Conservation (phyloP, 2,113 vertebrate genomes). For the Crotalus horridus region DNA sequence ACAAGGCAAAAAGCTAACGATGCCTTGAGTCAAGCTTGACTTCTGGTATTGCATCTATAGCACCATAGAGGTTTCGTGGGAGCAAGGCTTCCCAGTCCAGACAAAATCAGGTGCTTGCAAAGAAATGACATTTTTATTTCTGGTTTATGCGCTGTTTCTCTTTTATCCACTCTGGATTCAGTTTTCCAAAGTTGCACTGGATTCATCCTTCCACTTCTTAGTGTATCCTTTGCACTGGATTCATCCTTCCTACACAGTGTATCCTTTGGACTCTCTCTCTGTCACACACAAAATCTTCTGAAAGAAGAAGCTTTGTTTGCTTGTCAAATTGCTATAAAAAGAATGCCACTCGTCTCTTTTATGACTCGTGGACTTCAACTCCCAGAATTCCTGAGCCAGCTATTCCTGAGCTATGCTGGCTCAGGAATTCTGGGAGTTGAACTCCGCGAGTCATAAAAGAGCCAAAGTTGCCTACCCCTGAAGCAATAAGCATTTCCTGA, state of each 20-base stretch:
- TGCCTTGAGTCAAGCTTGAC: not conserved
- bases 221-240: not conserved
- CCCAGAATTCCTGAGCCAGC: too few species aligned
- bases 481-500: slow-evolving; percentile 43
- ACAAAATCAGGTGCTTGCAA: not conserved
- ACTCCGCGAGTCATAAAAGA: too few species aligned
- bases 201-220: not conserved
- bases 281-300: slow-evolving; percentile 51
- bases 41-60: not conserved
- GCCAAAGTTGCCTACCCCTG: too few species aligned
- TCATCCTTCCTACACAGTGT: not conserved
- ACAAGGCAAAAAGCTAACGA: not conserved
- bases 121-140: not conserved
- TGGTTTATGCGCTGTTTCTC: not conserved
- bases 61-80: too few species aligned
- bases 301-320: slow-evolving; percentile 57
- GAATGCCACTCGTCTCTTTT: slow-evolving; percentile 18
- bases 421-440: too few species aligned
- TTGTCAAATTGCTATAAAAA: slow-evolving; percentile 56
- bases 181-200: not conserved
- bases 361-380: too few species aligned
- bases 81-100: not conserved
- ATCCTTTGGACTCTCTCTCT: slow-evolving; percentile 39
- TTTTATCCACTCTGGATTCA: not conserved
- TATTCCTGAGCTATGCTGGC: too few species aligned